phyloP scores from a whole-genome alignment of 2,888 invertebrate species.

The Zootermopsis nevadensis region DNA sequence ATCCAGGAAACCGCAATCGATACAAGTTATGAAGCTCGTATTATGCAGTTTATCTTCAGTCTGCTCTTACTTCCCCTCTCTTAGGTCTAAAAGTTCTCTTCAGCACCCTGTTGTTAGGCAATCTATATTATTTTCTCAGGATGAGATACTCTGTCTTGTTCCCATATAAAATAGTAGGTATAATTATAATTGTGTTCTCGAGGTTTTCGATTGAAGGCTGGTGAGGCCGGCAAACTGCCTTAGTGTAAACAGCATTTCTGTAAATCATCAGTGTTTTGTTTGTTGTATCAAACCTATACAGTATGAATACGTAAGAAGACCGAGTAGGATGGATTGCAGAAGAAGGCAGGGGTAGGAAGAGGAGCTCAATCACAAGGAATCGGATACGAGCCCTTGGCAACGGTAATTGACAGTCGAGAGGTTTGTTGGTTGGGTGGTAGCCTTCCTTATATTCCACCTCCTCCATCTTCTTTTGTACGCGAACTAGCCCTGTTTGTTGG shows the following conservation, averaged over 20 bases:
- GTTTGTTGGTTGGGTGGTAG: not conserved
- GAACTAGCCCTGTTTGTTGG: conserved; percentile 23
- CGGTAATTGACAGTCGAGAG: conserved; percentile 51
- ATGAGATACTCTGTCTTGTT: too few species aligned
- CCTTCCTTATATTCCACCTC: conserved; percentile 9
- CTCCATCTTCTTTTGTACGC: not conserved
- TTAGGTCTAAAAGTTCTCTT: too few species aligned
- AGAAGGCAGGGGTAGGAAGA: not conserved
- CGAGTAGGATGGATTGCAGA: not conserved
- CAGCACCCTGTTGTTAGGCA: too few species aligned
- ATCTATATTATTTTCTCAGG: too few species aligned
- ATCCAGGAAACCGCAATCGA: too few species aligned
- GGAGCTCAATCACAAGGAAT: conserved; percentile 21
- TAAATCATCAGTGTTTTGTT: not conserved
- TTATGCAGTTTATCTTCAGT: too few species aligned
- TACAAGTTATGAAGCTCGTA: too few species aligned
- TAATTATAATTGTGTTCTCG: too few species aligned
- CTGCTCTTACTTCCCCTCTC: too few species aligned
- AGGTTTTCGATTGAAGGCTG: too few species aligned
- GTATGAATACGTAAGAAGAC: conserved; percentile 13
- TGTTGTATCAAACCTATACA: not conserved
- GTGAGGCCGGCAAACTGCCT: too few species aligned
- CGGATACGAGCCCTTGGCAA: conserved; percentile 40
- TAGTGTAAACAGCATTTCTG: not conserved
- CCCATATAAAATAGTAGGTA: too few species aligned